phyloP scores from a whole-genome alignment of 2,888 invertebrate species.

The Nezara viridula region DNA sequence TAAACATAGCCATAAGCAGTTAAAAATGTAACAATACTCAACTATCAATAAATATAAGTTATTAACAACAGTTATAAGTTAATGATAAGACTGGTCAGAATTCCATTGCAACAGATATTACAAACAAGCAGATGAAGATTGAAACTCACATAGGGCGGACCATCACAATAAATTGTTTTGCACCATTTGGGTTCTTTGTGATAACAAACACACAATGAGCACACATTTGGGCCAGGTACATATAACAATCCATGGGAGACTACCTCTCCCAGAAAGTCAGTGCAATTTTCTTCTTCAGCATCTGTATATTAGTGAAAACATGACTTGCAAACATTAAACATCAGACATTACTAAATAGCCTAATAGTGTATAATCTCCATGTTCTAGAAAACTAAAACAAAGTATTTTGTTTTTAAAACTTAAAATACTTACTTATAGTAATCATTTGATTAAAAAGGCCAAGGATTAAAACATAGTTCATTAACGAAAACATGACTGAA shows the following conservation, averaged over 20 bases:
- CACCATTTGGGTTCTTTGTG: constrained; percentile 90
- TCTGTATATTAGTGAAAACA: constrained; percentile 69
- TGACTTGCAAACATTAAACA: neutral
- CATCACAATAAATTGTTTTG: constrained; percentile 86
- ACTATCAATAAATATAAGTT: neutral
- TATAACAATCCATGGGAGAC: constrained; percentile 84
- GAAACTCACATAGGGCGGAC: constrained; percentile 82
- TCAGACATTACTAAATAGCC: constrained; percentile 7
- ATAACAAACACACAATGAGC: constrained; percentile 88
- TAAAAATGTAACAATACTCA: neutral
- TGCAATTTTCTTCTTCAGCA: constrained; percentile 83
- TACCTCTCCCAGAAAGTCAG: constrained; percentile 85
- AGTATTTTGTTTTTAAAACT: neutral
- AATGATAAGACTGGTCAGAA: neutral
- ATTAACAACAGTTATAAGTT: neutral
- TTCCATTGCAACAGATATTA: constrained; percentile 9
- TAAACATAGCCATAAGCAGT: constrained; percentile 11
- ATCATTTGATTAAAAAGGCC: neutral
- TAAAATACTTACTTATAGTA: constrained; percentile 13
- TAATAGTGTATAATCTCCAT: neutral
- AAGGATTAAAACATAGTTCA: neutral
- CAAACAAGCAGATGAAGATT: constrained; percentile 29
- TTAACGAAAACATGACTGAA: neutral
- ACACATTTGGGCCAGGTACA: constrained; percentile 88
- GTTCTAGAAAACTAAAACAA: neutral